Conservation (phyloP, 2,113 vertebrate species). For the Etia nguti region DNA sequence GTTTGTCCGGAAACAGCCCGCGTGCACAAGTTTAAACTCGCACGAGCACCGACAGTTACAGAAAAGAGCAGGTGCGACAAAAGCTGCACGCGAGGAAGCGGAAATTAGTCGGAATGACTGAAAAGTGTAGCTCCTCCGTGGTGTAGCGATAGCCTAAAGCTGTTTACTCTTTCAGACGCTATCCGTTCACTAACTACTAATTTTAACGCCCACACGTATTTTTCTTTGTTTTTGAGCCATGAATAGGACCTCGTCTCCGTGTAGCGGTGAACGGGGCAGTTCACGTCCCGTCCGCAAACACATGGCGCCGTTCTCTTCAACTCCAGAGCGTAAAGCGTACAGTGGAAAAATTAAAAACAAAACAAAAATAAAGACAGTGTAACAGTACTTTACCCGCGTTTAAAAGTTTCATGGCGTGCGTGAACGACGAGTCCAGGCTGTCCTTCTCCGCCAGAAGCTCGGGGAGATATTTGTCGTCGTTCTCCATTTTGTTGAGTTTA, state of each 20-base stretch:
- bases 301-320: neutral
- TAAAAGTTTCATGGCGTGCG: constrained; percentile 90
- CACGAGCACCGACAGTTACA: neutral
- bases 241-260: neutral
- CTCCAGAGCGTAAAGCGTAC: neutral
- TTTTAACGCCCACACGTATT: neutral
- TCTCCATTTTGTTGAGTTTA: constrained; percentile 81
- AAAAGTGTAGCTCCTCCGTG: neutral
- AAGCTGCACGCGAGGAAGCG: neutral
- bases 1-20: neutral
- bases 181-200: neutral
- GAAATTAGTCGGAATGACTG: neutral
- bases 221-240: neutral
- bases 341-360: neutral
- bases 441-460: constrained; percentile 96
- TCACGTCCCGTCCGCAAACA: constrained; percentile 13
- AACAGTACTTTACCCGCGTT: constrained; percentile 43
- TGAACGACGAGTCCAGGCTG: constrained; percentile 93
- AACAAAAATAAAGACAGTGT: neutral
- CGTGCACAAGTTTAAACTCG: neutral
- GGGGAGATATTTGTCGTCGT: constrained; percentile 89
- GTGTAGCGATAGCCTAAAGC: neutral
- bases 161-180: neutral
- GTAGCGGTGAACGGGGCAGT: neutral
- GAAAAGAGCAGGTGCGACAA: neutral